These are phyloP conservation scores for Amazona finschi DNA, from an alignment of 2,797 vertebrate species.

Conservation along the genomic window DNA sequence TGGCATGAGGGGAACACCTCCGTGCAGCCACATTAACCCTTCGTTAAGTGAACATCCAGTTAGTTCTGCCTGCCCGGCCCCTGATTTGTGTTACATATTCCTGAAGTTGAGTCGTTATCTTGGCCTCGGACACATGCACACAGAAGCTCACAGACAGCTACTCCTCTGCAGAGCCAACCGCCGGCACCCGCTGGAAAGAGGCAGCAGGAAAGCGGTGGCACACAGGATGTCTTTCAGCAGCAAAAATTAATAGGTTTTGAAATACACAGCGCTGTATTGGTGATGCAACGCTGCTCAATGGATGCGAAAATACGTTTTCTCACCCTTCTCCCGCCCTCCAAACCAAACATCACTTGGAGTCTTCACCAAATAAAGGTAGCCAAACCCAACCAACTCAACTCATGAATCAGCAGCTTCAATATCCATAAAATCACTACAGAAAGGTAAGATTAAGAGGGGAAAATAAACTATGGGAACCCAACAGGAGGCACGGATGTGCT, in stretches of 20 bases:
- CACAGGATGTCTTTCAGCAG: background rate
- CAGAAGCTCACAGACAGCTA: background rate
- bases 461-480: background rate
- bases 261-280: background rate
- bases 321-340: background rate
- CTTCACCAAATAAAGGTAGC: background rate
- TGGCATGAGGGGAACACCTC: background rate
- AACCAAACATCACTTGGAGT: background rate
- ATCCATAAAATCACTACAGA: background rate
- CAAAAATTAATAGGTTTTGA: background rate
- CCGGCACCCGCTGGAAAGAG: fast-evolving
- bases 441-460: background rate
- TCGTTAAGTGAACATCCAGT: background rate
- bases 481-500: background rate
- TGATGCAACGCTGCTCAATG: background rate
- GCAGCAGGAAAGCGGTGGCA: background rate
- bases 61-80: background rate
- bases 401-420: background rate
- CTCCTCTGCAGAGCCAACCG: background rate
- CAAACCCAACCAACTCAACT: background rate
- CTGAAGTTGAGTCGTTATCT: background rate
- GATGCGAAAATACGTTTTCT: background rate
- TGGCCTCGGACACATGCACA: fast-evolving
- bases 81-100: background rate
- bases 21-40: constrained; percentile 27